A percentile compares a stretch with the other conserved stretches of the same genome.
Evolutionary conservation across 2,888 invertebrate species (phyloP).

Genomic region (Caenorhabditis sp.): DNA sequence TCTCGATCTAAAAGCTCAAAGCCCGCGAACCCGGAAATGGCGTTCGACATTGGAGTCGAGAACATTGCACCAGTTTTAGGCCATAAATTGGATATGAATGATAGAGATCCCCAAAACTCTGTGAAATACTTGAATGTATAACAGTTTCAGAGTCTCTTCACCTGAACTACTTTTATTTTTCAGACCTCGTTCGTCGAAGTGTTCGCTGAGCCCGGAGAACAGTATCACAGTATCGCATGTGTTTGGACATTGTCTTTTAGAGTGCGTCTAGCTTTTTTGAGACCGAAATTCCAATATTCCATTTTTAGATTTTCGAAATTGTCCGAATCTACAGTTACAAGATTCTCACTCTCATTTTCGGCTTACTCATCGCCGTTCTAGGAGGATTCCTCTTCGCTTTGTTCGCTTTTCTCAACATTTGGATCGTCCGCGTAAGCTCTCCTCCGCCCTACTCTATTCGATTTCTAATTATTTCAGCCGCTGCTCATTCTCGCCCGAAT

Average conservation of each 20-base stretch:
- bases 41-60: constrained; percentile 25
- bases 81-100: constrained; percentile 47
- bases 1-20: neutral
- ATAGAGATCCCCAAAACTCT: constrained; percentile 40
- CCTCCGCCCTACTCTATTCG: neutral
- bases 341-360: constrained; percentile 61
- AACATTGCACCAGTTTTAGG: constrained; percentile 22
- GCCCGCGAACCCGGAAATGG: constrained; percentile 18
- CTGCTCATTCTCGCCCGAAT: constrained; percentile 48
- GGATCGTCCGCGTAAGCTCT: constrained; percentile 55
- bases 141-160: neutral
- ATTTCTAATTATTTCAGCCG: constrained; percentile 48
- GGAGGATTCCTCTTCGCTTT: constrained; percentile 62
- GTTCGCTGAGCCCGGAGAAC: constrained; percentile 60
- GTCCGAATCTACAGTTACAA: constrained; percentile 64
- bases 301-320: constrained; percentile 63
- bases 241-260: constrained; percentile 62
- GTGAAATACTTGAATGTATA: constrained; percentile 35
- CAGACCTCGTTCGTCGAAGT: constrained; percentile 61
- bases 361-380: constrained; percentile 57
- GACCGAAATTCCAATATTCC: neutral
- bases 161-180: neutral
- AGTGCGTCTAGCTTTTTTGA: constrained; percentile 27
- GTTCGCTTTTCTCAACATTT: constrained; percentile 59
- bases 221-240: constrained; percentile 63